Conservation (phyloP, 2,888 invertebrate species). For the Nebria salina region DNA sequence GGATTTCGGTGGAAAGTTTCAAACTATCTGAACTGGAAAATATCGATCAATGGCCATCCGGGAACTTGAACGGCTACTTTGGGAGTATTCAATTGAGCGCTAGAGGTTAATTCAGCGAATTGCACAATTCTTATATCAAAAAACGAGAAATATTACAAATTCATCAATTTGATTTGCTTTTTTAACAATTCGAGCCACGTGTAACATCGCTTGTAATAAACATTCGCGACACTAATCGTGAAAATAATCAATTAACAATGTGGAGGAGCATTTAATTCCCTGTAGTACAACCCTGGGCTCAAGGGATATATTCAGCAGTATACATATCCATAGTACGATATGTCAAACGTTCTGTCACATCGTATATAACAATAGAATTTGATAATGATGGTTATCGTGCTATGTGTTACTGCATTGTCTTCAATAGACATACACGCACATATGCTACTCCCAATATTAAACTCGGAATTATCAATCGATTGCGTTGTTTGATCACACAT, state of each 20-base stretch:
- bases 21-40: neutral
- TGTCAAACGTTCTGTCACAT: slow-evolving; percentile 1
- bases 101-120: neutral
- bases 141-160: neutral
- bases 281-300: neutral
- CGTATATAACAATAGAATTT: neutral
- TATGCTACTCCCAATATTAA: neutral
- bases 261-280: neutral
- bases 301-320: neutral
- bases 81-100: neutral
- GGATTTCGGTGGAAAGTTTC: neutral
- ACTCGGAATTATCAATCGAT: neutral
- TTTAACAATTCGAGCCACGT: neutral
- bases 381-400: neutral
- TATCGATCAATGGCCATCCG: neutral
- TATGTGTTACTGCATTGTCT: neutral
- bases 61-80: neutral
- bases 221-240: too few relatives aligned
- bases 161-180: neutral
- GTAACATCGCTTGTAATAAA: too few relatives aligned
- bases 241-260: too few relatives aligned
- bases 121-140: neutral
- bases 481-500: neutral
- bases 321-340: neutral
- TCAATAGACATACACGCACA: neutral